These are phyloP conservation scores for Pleuronectes platessa DNA, from an alignment of 2,113 vertebrate genomes.

Conservation along the genomic window DNA sequence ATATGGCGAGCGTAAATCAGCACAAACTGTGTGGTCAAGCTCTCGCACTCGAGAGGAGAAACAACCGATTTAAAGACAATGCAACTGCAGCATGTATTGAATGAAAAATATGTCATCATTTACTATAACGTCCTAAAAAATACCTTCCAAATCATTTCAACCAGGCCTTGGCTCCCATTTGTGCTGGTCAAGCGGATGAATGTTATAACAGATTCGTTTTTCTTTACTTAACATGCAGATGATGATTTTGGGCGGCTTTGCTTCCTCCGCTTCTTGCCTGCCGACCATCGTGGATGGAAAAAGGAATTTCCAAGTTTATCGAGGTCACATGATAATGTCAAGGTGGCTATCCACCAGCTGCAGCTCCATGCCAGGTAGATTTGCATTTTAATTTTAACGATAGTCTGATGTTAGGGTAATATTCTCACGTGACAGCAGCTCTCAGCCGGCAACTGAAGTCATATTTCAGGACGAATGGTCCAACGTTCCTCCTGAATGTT, in stretches of 20 bases:
- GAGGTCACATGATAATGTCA: background rate
- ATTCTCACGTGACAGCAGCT: no score
- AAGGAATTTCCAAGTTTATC: background rate
- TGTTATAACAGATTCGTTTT: no score
- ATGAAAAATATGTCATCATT: background rate
- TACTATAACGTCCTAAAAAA: background rate
- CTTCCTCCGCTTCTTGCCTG: no score
- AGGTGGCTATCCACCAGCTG: background rate
- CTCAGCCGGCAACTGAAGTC: no score
- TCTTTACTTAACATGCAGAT: background rate
- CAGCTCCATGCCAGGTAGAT: background rate
- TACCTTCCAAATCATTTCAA: background rate
- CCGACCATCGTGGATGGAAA: background rate
- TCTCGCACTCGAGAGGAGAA: background rate
- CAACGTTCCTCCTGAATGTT: no score
- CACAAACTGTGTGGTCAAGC: background rate
- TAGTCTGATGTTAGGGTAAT: no score
- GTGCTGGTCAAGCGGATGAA: no score
- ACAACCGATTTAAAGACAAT: background rate
- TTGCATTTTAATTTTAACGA: no score
- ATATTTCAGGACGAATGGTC: no score
- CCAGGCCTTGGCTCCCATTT: no score
- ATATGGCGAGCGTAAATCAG: background rate
- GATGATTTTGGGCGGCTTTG: no score
- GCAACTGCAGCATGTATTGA: background rate